Evolutionary conservation across 2,888 invertebrate genomes (phyloP).

Genomic region (Malthinus flaveolus): DNA sequence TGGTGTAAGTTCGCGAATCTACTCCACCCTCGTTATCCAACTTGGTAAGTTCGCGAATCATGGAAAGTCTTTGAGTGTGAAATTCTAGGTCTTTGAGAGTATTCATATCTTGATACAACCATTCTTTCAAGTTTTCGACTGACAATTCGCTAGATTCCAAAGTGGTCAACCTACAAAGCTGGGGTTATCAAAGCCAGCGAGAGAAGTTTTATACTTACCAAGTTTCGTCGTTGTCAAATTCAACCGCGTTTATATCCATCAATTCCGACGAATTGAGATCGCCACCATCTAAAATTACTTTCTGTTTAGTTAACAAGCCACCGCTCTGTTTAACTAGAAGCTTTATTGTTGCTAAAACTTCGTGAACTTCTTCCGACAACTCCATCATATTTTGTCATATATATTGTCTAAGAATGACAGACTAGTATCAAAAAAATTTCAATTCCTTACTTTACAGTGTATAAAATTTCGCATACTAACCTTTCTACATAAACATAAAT

Average conservation of each 20-base stretch:
- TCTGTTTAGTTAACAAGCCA: constrained; percentile 1
- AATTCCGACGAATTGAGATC: constrained; percentile 48
- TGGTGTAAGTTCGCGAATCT: constrained; percentile 71
- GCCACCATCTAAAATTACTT: neutral
- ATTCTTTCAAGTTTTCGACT: constrained; percentile 29
- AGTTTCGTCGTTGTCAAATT: constrained; percentile 62
- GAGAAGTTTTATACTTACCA: constrained; percentile 52
- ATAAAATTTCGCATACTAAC: neutral
- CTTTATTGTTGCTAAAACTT: constrained; percentile 36
- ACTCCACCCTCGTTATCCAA: constrained; percentile 59
- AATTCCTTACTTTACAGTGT: neutral
- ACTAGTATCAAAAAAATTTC: no score
- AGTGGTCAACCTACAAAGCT: neutral
- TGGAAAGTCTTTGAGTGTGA: constrained; percentile 18
- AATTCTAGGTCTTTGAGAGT: constrained; percentile 22
- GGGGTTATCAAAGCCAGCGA: neutral
- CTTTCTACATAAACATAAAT: constrained; percentile 8
- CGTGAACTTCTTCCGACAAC: constrained; percentile 44
- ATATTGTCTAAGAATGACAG: no score
- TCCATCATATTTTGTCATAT: constrained; percentile 38
- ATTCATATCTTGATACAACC: constrained; percentile 35
- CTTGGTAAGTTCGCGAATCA: constrained; percentile 18
- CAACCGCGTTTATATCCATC: constrained; percentile 61
- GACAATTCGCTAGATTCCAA: constrained; percentile 1
- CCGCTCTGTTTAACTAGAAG: constrained; percentile 20